A percentile compares a stretch with the other conserved stretches of the same genome.
Conservation (phyloP, 2,113 vertebrate genomes). For the Otus sunia region DNA sequence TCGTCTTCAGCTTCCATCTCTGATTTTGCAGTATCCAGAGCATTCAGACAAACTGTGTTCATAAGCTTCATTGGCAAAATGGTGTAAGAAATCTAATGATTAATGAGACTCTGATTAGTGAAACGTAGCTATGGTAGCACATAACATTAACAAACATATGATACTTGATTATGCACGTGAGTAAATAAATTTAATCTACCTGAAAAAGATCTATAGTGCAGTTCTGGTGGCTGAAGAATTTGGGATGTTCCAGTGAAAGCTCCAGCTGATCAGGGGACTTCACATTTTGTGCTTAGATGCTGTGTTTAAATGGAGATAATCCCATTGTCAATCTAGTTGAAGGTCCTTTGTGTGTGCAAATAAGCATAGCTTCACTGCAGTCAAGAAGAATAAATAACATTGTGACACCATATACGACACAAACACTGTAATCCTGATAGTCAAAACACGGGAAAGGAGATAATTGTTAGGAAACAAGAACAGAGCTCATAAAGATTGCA, state of each 20-base stretch:
- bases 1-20: not conserved
- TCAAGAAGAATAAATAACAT: not conserved
- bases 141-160: not conserved
- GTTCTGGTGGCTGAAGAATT: not conserved
- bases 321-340: accelerated
- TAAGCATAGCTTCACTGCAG: not conserved
- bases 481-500: not conserved
- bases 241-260: not conserved
- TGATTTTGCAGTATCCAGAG: not conserved
- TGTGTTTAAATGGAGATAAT: not conserved
- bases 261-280: not conserved
- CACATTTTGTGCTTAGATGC: accelerated
- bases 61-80: not conserved
- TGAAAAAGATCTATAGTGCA: not conserved
- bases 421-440: not conserved
- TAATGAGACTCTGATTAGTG: not conserved
- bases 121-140: not conserved
- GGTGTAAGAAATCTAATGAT: not conserved
- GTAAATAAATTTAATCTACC: not conserved
- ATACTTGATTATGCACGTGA: not conserved
- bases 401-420: not conserved
- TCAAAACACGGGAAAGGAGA: not conserved
- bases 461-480: not conserved
- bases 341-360: not conserved
- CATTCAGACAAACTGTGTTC: not conserved